phyloP scores from a whole-genome alignment of 2,797 vertebrate species.

The Sebastes diploproa region DNA sequence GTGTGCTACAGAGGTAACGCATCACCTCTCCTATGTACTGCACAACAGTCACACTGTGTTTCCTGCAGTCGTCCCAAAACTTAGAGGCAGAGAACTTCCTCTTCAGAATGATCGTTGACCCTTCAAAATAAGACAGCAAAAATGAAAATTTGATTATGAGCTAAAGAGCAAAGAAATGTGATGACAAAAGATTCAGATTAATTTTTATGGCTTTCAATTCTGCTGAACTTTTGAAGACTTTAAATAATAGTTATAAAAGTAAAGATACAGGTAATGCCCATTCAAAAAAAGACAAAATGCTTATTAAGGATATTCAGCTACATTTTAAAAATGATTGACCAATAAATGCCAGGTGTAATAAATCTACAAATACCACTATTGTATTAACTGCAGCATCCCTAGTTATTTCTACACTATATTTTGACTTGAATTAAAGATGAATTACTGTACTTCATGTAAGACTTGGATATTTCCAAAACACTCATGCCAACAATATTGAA shows the following conservation, averaged over 20 bases:
- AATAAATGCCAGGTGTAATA: neutral
- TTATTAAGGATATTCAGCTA: neutral
- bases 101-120: constrained; percentile 83
- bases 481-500: neutral
- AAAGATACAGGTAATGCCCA: neutral
- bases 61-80: constrained; percentile 93
- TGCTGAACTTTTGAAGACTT: neutral
- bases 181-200: no score
- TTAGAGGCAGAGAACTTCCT: constrained; percentile 90
- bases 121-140: constrained; percentile 66
- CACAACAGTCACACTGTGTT: constrained; percentile 86
- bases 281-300: neutral
- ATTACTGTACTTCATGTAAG: neutral
- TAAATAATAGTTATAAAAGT: neutral
- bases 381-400: neutral
- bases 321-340: neutral
- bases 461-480: neutral
- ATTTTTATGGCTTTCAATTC: neutral
- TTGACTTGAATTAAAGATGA: neutral
- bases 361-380: neutral
- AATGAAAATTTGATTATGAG: neutral
- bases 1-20: constrained; percentile 87
- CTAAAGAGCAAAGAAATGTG: neutral
- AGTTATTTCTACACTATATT: neutral
- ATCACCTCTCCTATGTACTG: constrained; percentile 93